Conservation (phyloP, 2,888 invertebrate species). For the Crepidodera aurea region DNA sequence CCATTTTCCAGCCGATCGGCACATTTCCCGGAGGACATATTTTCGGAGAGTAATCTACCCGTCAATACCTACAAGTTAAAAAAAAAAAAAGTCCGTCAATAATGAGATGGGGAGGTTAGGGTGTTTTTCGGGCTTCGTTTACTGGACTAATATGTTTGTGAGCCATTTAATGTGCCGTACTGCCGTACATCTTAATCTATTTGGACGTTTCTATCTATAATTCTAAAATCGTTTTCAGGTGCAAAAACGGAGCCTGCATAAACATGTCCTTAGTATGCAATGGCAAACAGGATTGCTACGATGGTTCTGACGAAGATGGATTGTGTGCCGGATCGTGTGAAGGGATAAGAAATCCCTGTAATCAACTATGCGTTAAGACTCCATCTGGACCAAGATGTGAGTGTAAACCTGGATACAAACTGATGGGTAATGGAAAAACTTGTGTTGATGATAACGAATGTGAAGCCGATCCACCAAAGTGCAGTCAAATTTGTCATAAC, state of each 20-base stretch:
- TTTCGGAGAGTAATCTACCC: no score
- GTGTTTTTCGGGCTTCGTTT: no score
- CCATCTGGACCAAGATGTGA: conserved; percentile 73
- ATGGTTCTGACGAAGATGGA: conserved; percentile 75
- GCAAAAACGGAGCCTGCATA: conserved; percentile 72
- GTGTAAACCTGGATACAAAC: conserved; percentile 69
- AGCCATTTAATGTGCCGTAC: no score
- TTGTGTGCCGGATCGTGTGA: conserved; percentile 67
- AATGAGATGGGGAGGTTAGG: no score
- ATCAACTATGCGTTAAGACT: conserved; percentile 69
- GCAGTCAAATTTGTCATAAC: conserved; percentile 73
- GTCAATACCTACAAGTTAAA: no score
- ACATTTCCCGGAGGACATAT: no score
- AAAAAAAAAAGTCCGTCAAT: no score
- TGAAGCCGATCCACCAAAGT: conserved; percentile 62
- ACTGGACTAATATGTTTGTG: no score
- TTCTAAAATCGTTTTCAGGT: conserved; percentile 51
- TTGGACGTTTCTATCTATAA: no score
- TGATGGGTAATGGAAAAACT: conserved; percentile 63
- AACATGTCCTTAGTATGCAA: conserved; percentile 72
- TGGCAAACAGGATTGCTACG: conserved; percentile 69
- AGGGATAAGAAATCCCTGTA: conserved; percentile 61
- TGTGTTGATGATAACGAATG: conserved; percentile 83
- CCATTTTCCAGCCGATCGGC: no score
- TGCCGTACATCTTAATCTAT: no score